Evolutionary conservation across 2,113 vertebrate genomes (phyloP).

Genomic region (Corvus cornix): DNA sequence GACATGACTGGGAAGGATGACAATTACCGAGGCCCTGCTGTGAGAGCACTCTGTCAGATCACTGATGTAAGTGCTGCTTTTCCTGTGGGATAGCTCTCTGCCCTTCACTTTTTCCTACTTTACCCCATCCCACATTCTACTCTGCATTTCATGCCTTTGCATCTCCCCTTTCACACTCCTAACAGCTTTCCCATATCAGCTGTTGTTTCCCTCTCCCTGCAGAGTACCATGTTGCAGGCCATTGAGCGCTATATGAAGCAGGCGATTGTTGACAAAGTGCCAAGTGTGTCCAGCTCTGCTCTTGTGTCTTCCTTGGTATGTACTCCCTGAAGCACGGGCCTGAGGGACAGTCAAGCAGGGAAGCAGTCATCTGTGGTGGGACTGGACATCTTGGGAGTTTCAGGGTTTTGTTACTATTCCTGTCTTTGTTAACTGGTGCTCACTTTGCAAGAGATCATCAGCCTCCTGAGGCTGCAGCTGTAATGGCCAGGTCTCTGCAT

Average conservation of each 20-base stretch:
- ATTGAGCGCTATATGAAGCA: slow-evolving; percentile 86
- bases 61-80: slow-evolving; percentile 77
- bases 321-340: neutral
- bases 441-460: neutral
- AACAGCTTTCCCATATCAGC: neutral
- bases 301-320: slow-evolving; percentile 81
- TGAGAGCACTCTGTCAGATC: slow-evolving; percentile 81
- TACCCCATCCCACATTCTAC: neutral
- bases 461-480: neutral
- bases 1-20: slow-evolving; percentile 87
- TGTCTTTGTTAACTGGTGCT: neutral
- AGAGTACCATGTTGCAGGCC: slow-evolving; percentile 84
- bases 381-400: neutral
- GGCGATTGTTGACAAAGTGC: slow-evolving; percentile 82
- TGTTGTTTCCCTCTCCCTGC: slow-evolving; percentile 4
- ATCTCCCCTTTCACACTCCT: neutral
- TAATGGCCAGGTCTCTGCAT: neutral
- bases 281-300: slow-evolving; percentile 84
- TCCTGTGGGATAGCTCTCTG: neutral
- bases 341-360: neutral
- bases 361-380: neutral
- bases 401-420: neutral
- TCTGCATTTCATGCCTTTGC: neutral
- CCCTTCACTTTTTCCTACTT: neutral
- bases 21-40: slow-evolving; percentile 80